Evolutionary conservation across 92 coral and sea anemone species (phyloP).

Genomic region (Plumapathes pennacea): DNA sequence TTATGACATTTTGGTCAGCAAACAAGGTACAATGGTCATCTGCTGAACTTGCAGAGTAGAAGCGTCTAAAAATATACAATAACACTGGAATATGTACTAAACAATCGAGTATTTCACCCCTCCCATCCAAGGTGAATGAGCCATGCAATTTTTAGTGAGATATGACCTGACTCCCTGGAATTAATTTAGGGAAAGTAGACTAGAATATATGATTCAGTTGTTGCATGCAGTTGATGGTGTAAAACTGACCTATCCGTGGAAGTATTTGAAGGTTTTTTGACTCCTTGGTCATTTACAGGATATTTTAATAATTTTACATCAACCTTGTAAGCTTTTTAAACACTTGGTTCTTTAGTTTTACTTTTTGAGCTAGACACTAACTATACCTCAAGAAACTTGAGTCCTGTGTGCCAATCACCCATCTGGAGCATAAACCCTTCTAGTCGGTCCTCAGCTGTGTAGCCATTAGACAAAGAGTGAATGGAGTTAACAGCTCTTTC

Average conservation of each 20-base stretch:
- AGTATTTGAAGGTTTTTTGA: no score
- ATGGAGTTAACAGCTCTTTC: conserved; percentile 62
- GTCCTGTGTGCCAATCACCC: conserved; percentile 43
- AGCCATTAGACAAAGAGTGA: conserved; percentile 47
- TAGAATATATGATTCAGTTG: not conserved
- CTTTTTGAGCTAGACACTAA: not conserved
- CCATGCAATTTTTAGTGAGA: not conserved
- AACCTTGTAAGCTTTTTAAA: no score
- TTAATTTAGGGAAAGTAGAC: not conserved
- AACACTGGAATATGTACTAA: conserved; percentile 1
- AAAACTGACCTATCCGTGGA: no score
- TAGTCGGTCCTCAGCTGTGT: conserved; percentile 44
- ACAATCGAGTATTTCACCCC: conserved; percentile 1
- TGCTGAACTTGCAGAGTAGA: conserved; percentile 25
- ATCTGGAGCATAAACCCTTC: conserved; percentile 34
- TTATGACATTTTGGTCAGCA: conserved; percentile 39
- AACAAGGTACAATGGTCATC: conserved; percentile 36
- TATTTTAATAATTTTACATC: no score
- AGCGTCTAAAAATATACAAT: conserved; percentile 28
- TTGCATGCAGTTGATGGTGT: no score
- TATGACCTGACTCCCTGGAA: not conserved
- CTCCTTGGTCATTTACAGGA: no score
- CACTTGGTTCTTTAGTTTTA: not conserved
- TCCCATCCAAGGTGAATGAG: conserved; percentile 1
- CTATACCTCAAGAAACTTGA: conserved; percentile 21